Base-by-base conservation (phyloP, 2,113 vertebrate genomes). In the Anguilla rostrata region DNA sequence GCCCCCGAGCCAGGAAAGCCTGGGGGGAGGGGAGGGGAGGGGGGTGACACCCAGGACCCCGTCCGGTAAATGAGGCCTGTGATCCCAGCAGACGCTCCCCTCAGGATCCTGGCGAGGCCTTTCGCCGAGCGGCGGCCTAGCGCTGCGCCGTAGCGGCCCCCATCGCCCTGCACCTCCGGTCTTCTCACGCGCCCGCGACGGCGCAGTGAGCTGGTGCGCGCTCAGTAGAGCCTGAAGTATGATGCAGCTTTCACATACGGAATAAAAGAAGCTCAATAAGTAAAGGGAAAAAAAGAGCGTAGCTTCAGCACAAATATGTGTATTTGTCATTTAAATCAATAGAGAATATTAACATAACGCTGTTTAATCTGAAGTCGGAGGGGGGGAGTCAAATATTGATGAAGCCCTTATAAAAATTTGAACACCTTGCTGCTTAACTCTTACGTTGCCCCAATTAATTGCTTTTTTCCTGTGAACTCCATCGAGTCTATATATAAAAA, bases 371-470 rank as follows among this genome's bases (percentile, higher is more conserved):
- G 41, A n/a, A 40, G 46, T 39, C 8, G 81, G 57, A 20, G 22
- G 71, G 46, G 46, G 39, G 16, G 29, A 29, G 46, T 82, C 78
- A 49, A 57, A 79, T 87, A 83, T 49, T 87, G 84, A 89, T 83
- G 87, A 89, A 60, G n/a, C 39, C 43, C 14, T 18, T 84, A 85
- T 90, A 89, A 53, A 85, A 83, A 66, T 87, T 88, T 91, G 80
- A 91, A 86, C 63, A 89, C 53, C 87, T 79, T n/a, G 41, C 34
- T 82, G 85, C 81, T 90, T 84, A 88, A 86, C 89, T 81, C 16
- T 79, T 75, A 60, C 84, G n/a, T 85, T 75, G 86, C 87, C 86
- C 88, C 87, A 83, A 86, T 90, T 88, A 90, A 80, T 84, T 79
- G 81, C 41, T 53, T n/a, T 82, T 82, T 26, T 26, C 11, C 81